Conservation (phyloP, 2,888 invertebrate species). For the Dynastes maya region DNA sequence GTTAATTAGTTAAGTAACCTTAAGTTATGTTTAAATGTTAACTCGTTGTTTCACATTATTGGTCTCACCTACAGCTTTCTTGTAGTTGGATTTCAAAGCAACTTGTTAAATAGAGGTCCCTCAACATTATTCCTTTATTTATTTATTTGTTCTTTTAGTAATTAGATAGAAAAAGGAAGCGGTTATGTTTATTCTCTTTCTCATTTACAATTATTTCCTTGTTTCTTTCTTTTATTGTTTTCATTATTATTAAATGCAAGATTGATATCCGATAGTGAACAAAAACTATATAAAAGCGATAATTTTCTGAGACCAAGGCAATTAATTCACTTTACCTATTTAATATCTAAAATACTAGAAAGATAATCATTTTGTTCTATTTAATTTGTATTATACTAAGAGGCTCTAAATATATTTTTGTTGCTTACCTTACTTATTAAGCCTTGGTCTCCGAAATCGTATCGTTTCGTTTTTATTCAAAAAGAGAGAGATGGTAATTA, state of each 20-base stretch:
- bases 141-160: constrained; percentile 6
- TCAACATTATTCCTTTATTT: constrained; percentile 35
- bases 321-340: neutral
- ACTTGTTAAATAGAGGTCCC: constrained; percentile 41
- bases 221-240: constrained; percentile 16
- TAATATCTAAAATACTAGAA: constrained; percentile 3
- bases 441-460: constrained; percentile 23
- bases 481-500: constrained; percentile 27
- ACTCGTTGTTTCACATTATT: constrained; percentile 53
- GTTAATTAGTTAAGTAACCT: constrained; percentile 10
- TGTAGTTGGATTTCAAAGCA: constrained; percentile 56
- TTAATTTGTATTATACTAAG: neutral
- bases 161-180: constrained; percentile 22
- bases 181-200: constrained; percentile 52
- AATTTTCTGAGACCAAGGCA: constrained; percentile 17
- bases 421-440: constrained; percentile 1
- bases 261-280: neutral
- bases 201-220: constrained; percentile 16
- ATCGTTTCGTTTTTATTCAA: neutral
- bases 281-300: constrained; percentile 2
- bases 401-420: constrained; percentile 20
- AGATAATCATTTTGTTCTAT: neutral
- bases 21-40: constrained; percentile 30
- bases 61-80: constrained; percentile 43
- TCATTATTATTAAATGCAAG: constrained; percentile 23